phyloP scores from a whole-genome alignment of 2,797 vertebrate genomes.

The Sorex maritimensis region DNA sequence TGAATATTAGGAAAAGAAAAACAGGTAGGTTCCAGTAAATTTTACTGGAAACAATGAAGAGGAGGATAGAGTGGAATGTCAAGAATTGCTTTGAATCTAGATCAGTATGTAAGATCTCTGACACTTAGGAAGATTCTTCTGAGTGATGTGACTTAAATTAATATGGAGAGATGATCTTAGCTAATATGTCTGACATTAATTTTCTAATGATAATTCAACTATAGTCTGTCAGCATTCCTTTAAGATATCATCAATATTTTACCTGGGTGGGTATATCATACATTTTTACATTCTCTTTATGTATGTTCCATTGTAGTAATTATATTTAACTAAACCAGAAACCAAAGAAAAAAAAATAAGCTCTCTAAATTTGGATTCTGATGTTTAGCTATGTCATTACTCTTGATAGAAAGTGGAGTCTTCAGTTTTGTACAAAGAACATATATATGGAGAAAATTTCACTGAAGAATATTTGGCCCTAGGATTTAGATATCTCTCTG shows the following conservation, averaged over 20 bases:
- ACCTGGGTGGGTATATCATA: constrained; percentile 49
- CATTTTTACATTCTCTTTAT: constrained; percentile 69
- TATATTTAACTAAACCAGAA: constrained; percentile 68
- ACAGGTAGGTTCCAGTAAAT: constrained; percentile 44
- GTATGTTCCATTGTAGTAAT: constrained; percentile 51
- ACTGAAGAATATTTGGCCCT: constrained; percentile 54
- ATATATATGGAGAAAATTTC: background rate
- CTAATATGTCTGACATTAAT: constrained; percentile 84
- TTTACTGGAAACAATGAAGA: constrained; percentile 53
- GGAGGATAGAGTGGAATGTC: constrained; percentile 9
- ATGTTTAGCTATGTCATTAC: constrained; percentile 57
- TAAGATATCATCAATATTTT: constrained; percentile 83
- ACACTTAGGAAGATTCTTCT: constrained; percentile 58
- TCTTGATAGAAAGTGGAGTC: background rate
- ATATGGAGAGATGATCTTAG: constrained; percentile 79
- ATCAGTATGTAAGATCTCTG: constrained; percentile 57
- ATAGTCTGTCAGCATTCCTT: constrained; percentile 78
- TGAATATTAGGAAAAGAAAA: constrained; percentile 64
- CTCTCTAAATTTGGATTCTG: constrained; percentile 58
- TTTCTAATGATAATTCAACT: constrained; percentile 83
- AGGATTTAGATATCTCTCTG: constrained; percentile 7
- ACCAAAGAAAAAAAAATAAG: constrained; percentile 2
- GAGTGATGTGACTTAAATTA: constrained; percentile 82
- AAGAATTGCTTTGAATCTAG: constrained; percentile 40
- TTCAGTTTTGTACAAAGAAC: constrained; percentile 40